Evolutionary conservation across 2,797 vertebrate species (phyloP).

Genomic region (Synanceia verrucosa): DNA sequence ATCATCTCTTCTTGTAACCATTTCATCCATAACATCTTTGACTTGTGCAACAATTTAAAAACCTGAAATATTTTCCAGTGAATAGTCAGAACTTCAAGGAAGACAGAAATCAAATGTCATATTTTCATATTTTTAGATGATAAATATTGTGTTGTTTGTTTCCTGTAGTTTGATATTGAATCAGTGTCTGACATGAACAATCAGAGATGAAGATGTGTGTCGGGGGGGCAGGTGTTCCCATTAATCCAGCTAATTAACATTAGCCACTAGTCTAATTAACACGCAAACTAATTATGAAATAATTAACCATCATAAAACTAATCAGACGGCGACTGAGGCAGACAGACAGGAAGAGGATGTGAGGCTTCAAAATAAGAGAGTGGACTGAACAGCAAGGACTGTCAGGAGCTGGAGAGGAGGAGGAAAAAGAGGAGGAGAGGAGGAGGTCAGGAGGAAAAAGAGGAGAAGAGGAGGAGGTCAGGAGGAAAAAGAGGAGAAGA

Average conservation of each 20-base stretch:
- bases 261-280: conserved; percentile 99
- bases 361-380: too few species aligned
- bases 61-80: too few species aligned
- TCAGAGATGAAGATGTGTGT: conserved; percentile 48
- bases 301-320: conserved; percentile 91
- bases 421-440: background rate
- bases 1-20: too few species aligned
- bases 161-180: background rate
- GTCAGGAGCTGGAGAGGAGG: background rate
- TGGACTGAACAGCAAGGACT: too few species aligned
- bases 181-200: background rate
- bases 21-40: too few species aligned
- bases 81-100: too few species aligned
- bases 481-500: too few species aligned
- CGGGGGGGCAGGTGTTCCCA: conserved; percentile 93
- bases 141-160: background rate
- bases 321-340: conserved; percentile 35
- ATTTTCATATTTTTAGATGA: background rate
- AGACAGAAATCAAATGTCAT: background rate
- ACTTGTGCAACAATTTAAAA: too few species aligned
- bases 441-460: too few species aligned
- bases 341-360: background rate
- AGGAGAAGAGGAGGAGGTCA: too few species aligned
- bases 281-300: conserved; percentile 98
- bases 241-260: conserved; percentile 99